Conservation (phyloP, 2,797 vertebrate genomes). For the Artibeus lituratus region DNA sequence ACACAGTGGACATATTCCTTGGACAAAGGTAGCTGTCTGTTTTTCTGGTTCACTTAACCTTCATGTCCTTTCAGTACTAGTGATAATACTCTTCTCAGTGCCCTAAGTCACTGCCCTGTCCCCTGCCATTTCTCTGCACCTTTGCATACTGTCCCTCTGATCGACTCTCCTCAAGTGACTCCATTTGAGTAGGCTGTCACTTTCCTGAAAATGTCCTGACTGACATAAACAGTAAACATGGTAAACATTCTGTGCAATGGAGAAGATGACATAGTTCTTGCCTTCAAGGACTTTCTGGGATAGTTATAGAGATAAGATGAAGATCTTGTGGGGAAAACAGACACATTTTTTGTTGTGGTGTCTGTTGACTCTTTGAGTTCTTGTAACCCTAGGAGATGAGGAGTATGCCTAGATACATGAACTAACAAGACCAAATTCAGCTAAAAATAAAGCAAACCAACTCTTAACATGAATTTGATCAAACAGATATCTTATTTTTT, state of each 20-base stretch:
- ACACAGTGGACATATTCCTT: background rate
- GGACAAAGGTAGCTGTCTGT: background rate
- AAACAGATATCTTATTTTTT: background rate
- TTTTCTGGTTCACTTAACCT: background rate
- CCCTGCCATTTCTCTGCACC: background rate
- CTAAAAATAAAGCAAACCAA: conserved; percentile 6
- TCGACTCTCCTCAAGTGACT: background rate
- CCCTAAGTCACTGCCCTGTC: background rate
- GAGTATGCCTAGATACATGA: background rate
- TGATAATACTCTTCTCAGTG: background rate
- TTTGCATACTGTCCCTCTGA: background rate
- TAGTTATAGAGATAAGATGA: background rate
- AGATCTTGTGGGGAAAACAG: background rate
- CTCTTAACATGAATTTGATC: background rate
- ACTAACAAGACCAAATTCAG: background rate
- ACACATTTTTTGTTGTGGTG: background rate
- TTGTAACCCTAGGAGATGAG: background rate
- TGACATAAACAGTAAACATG: background rate
- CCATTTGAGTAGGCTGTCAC: background rate
- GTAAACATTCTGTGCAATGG: background rate
- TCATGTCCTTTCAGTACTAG: background rate
- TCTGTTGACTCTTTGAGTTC: background rate
- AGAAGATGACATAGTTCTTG: background rate
- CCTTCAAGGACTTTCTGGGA: background rate
- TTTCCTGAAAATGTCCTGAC: background rate